Conservation (phyloP, 2,888 invertebrate species). For the Nomada fucata region DNA sequence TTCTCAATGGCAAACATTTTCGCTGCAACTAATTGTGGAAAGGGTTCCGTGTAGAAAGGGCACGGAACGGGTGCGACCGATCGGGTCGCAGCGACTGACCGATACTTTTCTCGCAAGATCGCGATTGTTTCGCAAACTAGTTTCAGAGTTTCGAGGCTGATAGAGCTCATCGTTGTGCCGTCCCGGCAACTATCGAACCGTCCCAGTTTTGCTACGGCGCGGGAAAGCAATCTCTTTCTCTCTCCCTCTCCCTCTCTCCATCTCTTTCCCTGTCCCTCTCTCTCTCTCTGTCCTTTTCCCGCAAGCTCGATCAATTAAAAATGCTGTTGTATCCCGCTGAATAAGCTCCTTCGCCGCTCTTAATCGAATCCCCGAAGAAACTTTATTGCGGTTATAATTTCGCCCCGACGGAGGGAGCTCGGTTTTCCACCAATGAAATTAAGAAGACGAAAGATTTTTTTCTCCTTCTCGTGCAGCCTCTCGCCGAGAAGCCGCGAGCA, state of each 20-base stretch:
- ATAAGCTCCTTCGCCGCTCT: not conserved
- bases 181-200: constrained; percentile 17
- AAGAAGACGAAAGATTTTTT: not conserved
- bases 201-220: constrained; percentile 16
- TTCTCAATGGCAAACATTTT: not conserved
- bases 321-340: not conserved
- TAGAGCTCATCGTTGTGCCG: constrained; percentile 26
- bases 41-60: constrained; percentile 13
- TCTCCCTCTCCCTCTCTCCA: not conserved
- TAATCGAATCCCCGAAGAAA: constrained; percentile 8
- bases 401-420: not conserved
- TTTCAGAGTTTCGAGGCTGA: constrained; percentile 29
- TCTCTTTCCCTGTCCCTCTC: not conserved
- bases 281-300: no score
- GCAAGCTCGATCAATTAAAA: constrained; percentile 24
- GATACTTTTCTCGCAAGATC: constrained; percentile 55
- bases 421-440: not conserved
- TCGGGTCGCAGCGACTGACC: constrained; percentile 47
- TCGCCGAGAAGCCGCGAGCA: no score
- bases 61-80: constrained; percentile 31
- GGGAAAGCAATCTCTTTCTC: not conserved
- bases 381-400: constrained; percentile 10
- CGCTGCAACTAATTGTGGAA: not conserved
- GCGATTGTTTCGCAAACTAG: constrained; percentile 63
- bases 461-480: no score